phyloP scores from a whole-genome alignment of 2,888 invertebrate species.

The Meganola albula region DNA sequence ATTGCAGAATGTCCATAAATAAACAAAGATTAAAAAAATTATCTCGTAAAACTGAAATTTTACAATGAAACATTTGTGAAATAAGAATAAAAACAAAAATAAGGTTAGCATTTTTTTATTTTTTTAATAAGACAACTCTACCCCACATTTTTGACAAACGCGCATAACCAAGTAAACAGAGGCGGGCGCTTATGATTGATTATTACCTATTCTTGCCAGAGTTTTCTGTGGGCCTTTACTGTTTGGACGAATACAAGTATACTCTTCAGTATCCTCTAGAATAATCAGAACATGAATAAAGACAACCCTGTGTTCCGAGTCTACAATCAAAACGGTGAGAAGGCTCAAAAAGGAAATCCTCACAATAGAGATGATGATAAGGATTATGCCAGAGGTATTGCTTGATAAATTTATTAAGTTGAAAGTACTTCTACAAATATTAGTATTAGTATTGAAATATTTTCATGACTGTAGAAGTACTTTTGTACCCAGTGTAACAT shows the following conservation, averaged over 20 bases:
- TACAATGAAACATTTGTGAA: no score
- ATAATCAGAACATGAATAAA: constrained; percentile 35
- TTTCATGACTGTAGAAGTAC: no score
- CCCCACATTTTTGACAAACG: constrained; percentile 44
- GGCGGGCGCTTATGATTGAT: constrained; percentile 67
- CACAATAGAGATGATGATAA: constrained; percentile 34
- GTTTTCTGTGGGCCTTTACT: constrained; percentile 43
- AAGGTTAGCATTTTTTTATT: no score
- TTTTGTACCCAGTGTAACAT: no score
- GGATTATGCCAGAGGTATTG: constrained; percentile 31
- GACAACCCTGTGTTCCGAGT: constrained; percentile 37
- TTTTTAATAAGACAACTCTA: constrained; percentile 44
- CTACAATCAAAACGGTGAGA: constrained; percentile 42
- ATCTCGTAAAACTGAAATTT: no score
- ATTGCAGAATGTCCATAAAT: no score
- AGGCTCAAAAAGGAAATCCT: constrained; percentile 39
- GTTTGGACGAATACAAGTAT: constrained; percentile 13
- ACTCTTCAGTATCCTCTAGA: constrained; percentile 13
- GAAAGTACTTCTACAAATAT: no score
- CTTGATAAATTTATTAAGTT: no score
- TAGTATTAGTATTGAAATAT: no score
- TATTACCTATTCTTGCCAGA: constrained; percentile 56
- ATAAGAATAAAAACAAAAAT: neutral
- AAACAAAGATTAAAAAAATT: no score
- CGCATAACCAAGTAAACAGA: constrained; percentile 60